Evolutionary conservation across 2,888 invertebrate genomes (phyloP), one percentile per base, ranked within the genome.

Genomic region (Trichogramma dendrolimi): DNA sequence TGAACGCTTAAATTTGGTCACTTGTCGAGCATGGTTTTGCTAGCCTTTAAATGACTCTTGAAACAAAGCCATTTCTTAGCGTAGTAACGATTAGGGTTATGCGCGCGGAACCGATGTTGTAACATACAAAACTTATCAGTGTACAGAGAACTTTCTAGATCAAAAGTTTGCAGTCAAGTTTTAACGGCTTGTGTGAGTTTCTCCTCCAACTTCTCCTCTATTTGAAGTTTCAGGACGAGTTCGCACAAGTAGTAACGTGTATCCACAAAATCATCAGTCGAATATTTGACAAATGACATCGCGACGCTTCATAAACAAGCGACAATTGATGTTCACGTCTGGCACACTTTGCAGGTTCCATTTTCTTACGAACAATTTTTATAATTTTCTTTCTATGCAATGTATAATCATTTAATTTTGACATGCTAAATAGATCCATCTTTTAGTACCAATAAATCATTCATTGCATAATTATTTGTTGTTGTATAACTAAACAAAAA

Each of bases 231-330:
- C 50, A 52, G 59, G 57, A 63, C 57, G 27, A 27, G 27, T 27
- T 27, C 27, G 27, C 27, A 27, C 27, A 27, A 27, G 27, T 27
- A 27, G 27, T 3, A 27, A 27, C 27, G 27, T 60, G 53, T 50
- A 63, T 57, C 63, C 60, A 48, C 60, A 60, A 60, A 57, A 63
- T 63, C 63, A 63, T 63, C 63, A 63, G 57, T 60, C 60, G 63
- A 54, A 60, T 50, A 49, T 49, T 55, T 62, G 62, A 62, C 59
- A 62, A 62, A 62, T 56, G 59, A 62, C 49, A 49, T 54, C 55
- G 54, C 58, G 51, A 27, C 27, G 27, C 27, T 27, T 27, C 27
- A 27, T 27, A 27, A 27, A 27, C 27, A 27, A 27, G 27, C 27
- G 27, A 27, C 27, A 27, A 27, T 27, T 27, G 27, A 27, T 27